Percentiles rank a stretch among this genome's conserved stretches.
Conservation (phyloP, 2,113 vertebrate genomes). For the Entomyzon cyanotis region DNA sequence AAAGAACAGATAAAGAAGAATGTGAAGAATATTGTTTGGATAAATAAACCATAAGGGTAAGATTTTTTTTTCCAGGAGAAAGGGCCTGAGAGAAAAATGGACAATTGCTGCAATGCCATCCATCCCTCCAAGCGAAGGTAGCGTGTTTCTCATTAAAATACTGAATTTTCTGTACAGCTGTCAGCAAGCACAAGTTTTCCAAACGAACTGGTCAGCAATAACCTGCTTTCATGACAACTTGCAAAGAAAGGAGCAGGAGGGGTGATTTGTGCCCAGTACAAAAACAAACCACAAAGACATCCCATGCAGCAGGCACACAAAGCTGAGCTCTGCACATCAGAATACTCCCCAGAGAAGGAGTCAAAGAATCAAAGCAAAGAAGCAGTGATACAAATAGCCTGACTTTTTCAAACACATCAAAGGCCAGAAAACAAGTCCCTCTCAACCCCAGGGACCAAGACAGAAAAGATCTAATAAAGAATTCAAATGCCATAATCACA, state of each 20-base stretch:
- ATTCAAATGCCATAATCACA: constrained; percentile 55
- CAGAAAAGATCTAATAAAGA: constrained; percentile 53
- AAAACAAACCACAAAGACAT: constrained; percentile 30
- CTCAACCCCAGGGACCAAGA: constrained; percentile 24
- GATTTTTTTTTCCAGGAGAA: neutral
- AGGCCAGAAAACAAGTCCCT: constrained; percentile 40
- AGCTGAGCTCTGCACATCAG: neutral
- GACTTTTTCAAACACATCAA: constrained; percentile 44
- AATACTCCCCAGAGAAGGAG: constrained; percentile 20
- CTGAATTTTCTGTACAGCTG: neutral
- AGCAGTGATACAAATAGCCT: constrained; percentile 14
- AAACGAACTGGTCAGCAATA: neutral
- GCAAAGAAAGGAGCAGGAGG: neutral
- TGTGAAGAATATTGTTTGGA: neutral
- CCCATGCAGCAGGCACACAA: neutral
- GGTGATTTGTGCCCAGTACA: neutral
- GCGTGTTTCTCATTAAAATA: neutral
- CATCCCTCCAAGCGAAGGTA: neutral
- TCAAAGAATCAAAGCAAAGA: constrained; percentile 38
- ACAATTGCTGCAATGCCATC: neutral
- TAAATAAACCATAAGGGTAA: neutral
- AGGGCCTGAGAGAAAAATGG: neutral
- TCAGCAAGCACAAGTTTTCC: neutral
- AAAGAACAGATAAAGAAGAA: neutral
- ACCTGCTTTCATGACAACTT: neutral